Evolutionary conservation across 2,888 invertebrate genomes (phyloP).

Genomic region (Scaptomyza tumidula): DNA sequence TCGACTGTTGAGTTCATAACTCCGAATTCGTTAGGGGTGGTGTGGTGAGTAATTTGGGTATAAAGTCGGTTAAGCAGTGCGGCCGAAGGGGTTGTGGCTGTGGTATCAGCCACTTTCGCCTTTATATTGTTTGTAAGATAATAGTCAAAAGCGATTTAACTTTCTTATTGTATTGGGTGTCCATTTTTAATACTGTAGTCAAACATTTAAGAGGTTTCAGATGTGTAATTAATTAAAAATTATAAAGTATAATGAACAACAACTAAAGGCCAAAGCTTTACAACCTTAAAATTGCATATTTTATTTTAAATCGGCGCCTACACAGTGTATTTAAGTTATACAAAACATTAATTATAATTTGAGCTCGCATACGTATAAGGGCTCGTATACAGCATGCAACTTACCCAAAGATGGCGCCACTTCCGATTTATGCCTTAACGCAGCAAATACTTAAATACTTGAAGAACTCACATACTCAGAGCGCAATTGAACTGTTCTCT

Average conservation of each 20-base stretch:
- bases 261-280: no score
- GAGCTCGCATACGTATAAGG: conserved; percentile 8
- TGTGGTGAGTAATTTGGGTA: conserved; percentile 8
- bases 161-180: no score
- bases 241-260: no score
- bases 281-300: no score
- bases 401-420: conserved; percentile 48
- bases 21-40: conserved; percentile 26
- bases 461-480: not conserved
- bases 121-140: not conserved
- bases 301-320: no score
- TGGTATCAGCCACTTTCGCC: not conserved
- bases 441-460: not conserved
- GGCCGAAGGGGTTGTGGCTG: not conserved
- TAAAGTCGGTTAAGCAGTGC: conserved; percentile 34
- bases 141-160: no score
- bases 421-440: conserved; percentile 28
- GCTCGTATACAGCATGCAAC: not conserved
- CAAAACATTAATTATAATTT: no score
- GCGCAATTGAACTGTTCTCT: not conserved
- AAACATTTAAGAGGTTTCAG: no score
- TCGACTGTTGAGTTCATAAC: conserved; percentile 10
- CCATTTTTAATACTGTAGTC: no score
- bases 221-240: no score
- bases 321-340: no score